Percentiles rank a stretch among this genome's conserved stretches.
These are phyloP conservation scores for Rhagologus leucostigma DNA, from an alignment of 2,113 vertebrate genomes.

Conservation along the genomic window DNA sequence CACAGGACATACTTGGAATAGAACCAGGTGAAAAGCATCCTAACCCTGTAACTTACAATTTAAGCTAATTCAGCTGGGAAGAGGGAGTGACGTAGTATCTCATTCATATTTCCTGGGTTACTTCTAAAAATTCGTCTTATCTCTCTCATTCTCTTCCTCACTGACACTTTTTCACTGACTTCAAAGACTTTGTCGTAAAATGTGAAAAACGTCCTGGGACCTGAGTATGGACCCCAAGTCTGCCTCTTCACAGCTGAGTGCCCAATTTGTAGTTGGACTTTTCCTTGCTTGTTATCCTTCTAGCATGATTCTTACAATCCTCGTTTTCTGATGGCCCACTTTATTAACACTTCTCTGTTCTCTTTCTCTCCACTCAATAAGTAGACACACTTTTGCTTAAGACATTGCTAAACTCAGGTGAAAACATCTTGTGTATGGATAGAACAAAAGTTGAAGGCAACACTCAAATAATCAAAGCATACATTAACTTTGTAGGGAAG, in stretches of 20 bases:
- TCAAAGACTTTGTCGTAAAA: not conserved
- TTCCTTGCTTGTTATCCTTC: not conserved
- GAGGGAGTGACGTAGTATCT: not conserved
- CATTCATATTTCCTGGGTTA: not conserved
- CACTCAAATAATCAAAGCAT: not conserved
- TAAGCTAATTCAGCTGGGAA: not conserved
- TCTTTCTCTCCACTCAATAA: not conserved
- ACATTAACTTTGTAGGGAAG: not conserved
- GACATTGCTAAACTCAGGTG: not conserved
- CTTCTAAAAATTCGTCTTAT: not conserved
- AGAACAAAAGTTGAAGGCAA: not conserved
- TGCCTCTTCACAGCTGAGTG: not conserved
- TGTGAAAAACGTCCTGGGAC: not conserved
- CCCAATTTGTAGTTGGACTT: not conserved
- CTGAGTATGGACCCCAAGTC: not conserved
- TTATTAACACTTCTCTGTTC: not conserved
- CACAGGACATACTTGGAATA: not conserved
- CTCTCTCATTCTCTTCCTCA: not conserved
- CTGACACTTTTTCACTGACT: not conserved
- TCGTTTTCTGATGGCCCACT: not conserved
- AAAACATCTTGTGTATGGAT: not conserved
- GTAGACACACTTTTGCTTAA: not conserved
- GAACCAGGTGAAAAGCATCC: not conserved
- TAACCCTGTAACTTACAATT: not conserved
- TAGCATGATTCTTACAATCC: not conserved